Evolutionary conservation across 2,797 vertebrate species (phyloP), one percentile per base, ranked within the genome.

Genomic region (Pelodytes ibericus): DNA sequence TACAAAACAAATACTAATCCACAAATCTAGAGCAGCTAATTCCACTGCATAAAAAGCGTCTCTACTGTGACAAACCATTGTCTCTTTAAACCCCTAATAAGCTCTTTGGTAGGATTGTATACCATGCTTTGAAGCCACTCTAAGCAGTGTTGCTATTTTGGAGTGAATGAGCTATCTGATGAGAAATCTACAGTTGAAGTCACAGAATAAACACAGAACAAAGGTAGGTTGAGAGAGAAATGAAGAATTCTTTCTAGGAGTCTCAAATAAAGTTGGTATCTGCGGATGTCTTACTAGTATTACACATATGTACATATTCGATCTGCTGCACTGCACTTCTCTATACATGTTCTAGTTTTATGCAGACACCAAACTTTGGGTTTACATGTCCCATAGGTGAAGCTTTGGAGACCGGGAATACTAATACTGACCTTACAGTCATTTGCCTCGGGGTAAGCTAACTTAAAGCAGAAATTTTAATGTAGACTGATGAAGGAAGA

Each of bases 361-460:
- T 5, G 13, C n/a, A 20, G 25, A 30, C 41, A 47, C 15, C 57
- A 59, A 25, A 41, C 27, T 13, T 60, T 71, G n/a, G 4, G 44
- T 30, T 44, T 41, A 29, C 25, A 25, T 49, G 22, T 26, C n/a
- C 8, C 27, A 27, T 3, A 11, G 1, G 33, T 61, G 24, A 47
- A 22, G 33, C 20, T 24, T 53, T 2, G 30, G 65, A 31, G 4
- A 64, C 24, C 11, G 60, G 16, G 29, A 53, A 24, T 57, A 2
- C 13, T 44, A 53, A 24, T 57, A 2, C 13, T 65, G 51, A 67
- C 51, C 33, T 67, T 57, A 65, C 51, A 66, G 51, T 30, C 36
- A 57, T 9, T 11, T 57, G 44, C 59, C 44, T 20, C 2, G 49
- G 25, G 30, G 41, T 3, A 53, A 47, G 8, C 25, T 4, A 18